A percentile compares a stretch with the other conserved stretches of the same genome.
These are phyloP conservation scores for Pteromalus puparum DNA, from an alignment of 1,140 invertebrate genomes.

Conservation along the genomic window DNA sequence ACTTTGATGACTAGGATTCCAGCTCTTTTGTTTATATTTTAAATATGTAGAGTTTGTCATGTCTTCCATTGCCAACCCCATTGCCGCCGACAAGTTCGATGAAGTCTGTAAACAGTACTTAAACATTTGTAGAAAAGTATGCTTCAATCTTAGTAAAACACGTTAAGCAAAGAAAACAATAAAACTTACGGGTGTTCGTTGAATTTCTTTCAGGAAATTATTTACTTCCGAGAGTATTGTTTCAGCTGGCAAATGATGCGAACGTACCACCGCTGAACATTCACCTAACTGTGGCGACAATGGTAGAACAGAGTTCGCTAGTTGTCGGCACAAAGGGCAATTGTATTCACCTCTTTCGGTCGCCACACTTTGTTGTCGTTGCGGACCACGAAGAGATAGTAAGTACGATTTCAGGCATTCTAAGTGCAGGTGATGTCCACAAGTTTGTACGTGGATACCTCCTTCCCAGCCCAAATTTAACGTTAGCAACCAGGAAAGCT, in stretches of 20 bases:
- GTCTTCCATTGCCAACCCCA: slow-evolving; percentile 94
- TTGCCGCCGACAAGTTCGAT: slow-evolving; percentile 84
- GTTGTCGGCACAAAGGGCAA: slow-evolving; percentile 94
- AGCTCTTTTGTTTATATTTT: slow-evolving; percentile 77
- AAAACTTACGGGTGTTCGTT: slow-evolving; percentile 78
- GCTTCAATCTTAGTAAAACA: no score
- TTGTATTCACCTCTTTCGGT: slow-evolving; percentile 92
- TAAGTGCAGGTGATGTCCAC: slow-evolving; percentile 96
- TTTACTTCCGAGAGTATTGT: slow-evolving; percentile 78
- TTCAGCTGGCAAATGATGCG: slow-evolving; percentile 75
- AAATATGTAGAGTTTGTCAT: slow-evolving; percentile 88
- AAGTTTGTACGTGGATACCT: slow-evolving; percentile 96
- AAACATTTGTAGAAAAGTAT: neutral
- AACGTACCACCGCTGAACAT: slow-evolving; percentile 79
- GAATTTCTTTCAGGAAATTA: slow-evolving; percentile 82
- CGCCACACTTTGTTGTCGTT: slow-evolving; percentile 83
- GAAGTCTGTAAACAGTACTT: slow-evolving; percentile 16
- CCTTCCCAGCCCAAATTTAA: slow-evolving; percentile 94
- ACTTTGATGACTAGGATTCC: slow-evolving; percentile 82
- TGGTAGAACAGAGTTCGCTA: slow-evolving; percentile 94
- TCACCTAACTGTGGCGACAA: slow-evolving; percentile 88
- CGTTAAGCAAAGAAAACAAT: neutral
- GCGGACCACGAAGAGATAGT: slow-evolving; percentile 85
- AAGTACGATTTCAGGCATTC: slow-evolving; percentile 94
- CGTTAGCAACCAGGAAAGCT: slow-evolving; percentile 84